A percentile compares a stretch with the other conserved stretches of the same genome.
Evolutionary conservation across 1,140 invertebrate genomes (phyloP).

Genomic region (Asbolus verrucosus): DNA sequence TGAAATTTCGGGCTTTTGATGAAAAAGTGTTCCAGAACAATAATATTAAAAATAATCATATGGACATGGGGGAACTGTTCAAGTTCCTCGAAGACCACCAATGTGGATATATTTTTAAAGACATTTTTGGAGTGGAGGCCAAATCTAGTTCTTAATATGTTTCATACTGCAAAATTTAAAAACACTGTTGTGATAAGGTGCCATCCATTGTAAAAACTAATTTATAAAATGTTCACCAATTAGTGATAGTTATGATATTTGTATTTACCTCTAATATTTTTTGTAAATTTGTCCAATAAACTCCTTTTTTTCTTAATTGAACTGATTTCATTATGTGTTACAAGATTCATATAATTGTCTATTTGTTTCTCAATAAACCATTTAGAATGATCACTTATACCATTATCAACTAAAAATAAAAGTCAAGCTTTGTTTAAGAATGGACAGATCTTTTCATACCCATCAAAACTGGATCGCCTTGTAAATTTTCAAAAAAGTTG

Average conservation of each 20-base stretch:
- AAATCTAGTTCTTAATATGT: constrained; percentile 49
- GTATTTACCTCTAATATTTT: constrained; percentile 14
- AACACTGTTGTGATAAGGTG: too few species aligned
- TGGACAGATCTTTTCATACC: too few species aligned
- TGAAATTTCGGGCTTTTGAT: constrained; percentile 77
- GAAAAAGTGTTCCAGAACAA: constrained; percentile 75
- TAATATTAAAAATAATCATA: constrained; percentile 69
- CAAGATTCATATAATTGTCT: constrained; percentile 54
- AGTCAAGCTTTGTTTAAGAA: too few species aligned
- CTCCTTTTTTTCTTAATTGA: constrained; percentile 50
- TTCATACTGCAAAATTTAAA: too few species aligned
- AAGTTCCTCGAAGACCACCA: constrained; percentile 77
- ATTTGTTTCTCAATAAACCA: constrained; percentile 56
- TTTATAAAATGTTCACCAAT: too few species aligned
- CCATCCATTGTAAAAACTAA: too few species aligned
- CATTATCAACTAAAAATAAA: constrained; percentile 21
- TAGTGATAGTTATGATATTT: too few species aligned
- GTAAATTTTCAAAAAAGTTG: constrained; percentile 57
- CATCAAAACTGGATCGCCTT: constrained; percentile 48
- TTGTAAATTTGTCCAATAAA: constrained; percentile 29
- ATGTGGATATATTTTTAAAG: constrained; percentile 77
- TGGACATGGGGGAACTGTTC: constrained; percentile 80
- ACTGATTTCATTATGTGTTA: constrained; percentile 44
- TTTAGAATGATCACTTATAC: constrained; percentile 22
- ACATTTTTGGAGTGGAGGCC: constrained; percentile 79